Conservation (phyloP, 30 jellyfish, hydroid and myxozoan species). For the Nemopilema nomurai region DNA sequence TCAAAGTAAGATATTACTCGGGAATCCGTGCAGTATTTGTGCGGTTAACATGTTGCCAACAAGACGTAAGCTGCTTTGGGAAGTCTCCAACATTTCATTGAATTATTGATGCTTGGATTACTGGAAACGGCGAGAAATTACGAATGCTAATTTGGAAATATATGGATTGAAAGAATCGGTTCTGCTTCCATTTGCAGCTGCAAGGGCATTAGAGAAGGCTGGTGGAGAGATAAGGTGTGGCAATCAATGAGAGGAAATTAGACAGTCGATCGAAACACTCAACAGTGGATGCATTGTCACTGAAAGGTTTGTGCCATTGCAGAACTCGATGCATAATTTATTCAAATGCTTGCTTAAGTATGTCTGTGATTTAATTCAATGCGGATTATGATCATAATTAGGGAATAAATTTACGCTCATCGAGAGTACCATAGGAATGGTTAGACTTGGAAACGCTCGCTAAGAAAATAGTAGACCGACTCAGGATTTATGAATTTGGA, state of each 20-base stretch:
- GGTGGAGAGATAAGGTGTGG: neutral
- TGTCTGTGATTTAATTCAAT: neutral
- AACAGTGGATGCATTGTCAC: neutral
- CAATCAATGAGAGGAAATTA: neutral
- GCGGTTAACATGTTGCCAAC: neutral
- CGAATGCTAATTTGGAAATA: neutral
- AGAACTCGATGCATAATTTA: neutral
- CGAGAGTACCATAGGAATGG: neutral
- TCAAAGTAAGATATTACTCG: neutral
- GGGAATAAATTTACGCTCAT: neutral
- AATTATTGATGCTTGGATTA: neutral
- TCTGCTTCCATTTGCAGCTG: neutral
- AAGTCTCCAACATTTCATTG: neutral
- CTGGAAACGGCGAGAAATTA: neutral
- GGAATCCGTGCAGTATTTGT: neutral
- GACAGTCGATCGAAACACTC: neutral
- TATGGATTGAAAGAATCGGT: neutral
- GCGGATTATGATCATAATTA: neutral
- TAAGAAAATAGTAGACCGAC: neutral
- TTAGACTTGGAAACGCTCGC: neutral
- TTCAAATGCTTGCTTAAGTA: neutral
- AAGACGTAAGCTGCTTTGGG: neutral
- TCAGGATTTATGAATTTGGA: neutral
- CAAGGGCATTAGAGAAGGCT: neutral
- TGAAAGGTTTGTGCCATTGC: neutral